phyloP scores from a whole-genome alignment of 2,888 invertebrate species.

The Heliconius ethilla region DNA sequence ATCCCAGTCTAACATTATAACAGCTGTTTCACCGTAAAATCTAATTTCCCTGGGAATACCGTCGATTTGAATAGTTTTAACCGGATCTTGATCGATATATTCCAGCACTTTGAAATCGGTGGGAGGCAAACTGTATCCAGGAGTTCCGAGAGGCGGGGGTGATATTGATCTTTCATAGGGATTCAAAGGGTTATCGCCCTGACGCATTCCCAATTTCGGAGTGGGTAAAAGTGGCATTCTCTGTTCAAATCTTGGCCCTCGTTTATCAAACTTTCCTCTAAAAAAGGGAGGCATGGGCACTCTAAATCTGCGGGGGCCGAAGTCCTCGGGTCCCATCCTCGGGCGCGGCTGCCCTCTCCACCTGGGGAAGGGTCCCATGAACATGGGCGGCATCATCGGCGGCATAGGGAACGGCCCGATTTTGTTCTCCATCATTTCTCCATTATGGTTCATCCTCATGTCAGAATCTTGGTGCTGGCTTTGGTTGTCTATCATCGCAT shows the following conservation, averaged over 20 bases:
- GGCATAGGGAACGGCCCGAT: conserved; percentile 57
- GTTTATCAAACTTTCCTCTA: conserved; percentile 66
- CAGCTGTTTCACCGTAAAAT: conserved; percentile 92
- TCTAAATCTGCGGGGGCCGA: conserved; percentile 64
- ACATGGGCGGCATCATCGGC: conserved; percentile 64
- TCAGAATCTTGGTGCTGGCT: conserved; percentile 66
- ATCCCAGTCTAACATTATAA: conserved; percentile 92
- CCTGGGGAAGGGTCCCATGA: conserved; percentile 55
- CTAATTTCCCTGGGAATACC: conserved; percentile 90
- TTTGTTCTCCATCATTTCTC: conserved; percentile 53
- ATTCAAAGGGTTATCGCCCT: conserved; percentile 64
- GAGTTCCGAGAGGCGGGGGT: conserved; percentile 71
- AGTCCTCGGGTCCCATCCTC: conserved; percentile 59
- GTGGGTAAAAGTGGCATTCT: conserved; percentile 61
- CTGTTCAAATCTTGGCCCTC: conserved; percentile 62
- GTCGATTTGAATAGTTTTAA: conserved; percentile 91
- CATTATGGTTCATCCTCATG: conserved; percentile 62
- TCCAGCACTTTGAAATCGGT: conserved; percentile 69
- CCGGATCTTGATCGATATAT: conserved; percentile 83
- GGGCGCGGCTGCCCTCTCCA: conserved; percentile 69
- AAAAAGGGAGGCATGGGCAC: conserved; percentile 63
- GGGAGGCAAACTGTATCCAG: conserved; percentile 65
- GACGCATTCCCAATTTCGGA: conserved; percentile 67
- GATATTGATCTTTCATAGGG: conserved; percentile 64
- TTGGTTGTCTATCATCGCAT: conserved; percentile 63